Evolutionary conservation across 1,140 invertebrate species (phyloP).

Genomic region (Zaprionus africanus): DNA sequence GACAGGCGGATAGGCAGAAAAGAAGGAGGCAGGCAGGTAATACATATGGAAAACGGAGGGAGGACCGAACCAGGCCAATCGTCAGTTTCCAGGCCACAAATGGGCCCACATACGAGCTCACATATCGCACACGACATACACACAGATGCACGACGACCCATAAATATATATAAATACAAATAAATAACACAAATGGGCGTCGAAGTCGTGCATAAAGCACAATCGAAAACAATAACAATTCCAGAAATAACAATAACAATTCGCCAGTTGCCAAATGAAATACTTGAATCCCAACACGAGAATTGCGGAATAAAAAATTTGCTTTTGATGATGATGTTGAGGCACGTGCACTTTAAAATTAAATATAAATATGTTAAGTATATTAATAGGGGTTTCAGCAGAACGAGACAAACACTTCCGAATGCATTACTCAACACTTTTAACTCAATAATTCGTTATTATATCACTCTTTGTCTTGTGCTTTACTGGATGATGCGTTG

Average conservation of each 20-base stretch:
- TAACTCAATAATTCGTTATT: no score
- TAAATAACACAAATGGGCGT: slow-evolving; percentile 58
- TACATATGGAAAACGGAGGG: not conserved
- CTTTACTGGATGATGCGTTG: no score
- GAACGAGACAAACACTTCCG: not conserved
- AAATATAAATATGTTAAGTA: slow-evolving; percentile 38
- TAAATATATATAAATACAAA: slow-evolving; percentile 65
- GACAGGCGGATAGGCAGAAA: not conserved
- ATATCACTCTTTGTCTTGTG: no score
- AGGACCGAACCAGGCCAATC: slow-evolving; percentile 17
- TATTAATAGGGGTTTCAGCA: not conserved
- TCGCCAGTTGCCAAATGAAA: slow-evolving; percentile 32
- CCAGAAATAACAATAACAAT: slow-evolving; percentile 24
- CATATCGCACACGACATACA: slow-evolving; percentile 22
- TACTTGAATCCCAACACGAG: not conserved
- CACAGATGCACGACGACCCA: slow-evolving; percentile 3
- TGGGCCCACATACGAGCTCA: slow-evolving; percentile 12
- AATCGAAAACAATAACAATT: slow-evolving; percentile 62
- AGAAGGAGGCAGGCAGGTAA: slow-evolving; percentile 10
- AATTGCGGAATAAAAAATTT: slow-evolving; percentile 50
- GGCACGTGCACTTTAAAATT: slow-evolving; percentile 38
- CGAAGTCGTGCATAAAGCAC: slow-evolving; percentile 42
- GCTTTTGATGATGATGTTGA: slow-evolving; percentile 56
- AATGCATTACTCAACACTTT: not conserved
- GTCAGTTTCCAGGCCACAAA: slow-evolving; percentile 14